A percentile compares a stretch with the other conserved stretches of the same genome.
These are phyloP conservation scores for Oxytorus armatus DNA, from an alignment of 2,888 invertebrate genomes.

Conservation along the genomic window DNA sequence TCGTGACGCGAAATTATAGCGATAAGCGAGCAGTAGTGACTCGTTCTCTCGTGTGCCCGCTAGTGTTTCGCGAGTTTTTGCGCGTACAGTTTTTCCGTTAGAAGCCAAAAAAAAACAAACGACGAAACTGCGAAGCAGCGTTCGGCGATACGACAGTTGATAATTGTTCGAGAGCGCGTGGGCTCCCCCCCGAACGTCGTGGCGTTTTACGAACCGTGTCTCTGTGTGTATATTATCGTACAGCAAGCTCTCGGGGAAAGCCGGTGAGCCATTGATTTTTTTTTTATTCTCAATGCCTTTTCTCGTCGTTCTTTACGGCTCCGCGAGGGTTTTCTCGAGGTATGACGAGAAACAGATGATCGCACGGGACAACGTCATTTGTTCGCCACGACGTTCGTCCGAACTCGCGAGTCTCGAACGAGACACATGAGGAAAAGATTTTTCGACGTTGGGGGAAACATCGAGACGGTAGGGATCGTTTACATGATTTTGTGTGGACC, in stretches of 20 bases:
- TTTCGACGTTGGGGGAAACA: not conserved
- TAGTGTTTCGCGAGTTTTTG: conserved; percentile 14
- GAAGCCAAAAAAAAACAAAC: not conserved
- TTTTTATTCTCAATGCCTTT: conserved; percentile 68
- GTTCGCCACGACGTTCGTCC: conserved; percentile 63
- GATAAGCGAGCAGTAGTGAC: conserved; percentile 74
- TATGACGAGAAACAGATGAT: conserved; percentile 74
- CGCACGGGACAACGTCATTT: conserved; percentile 74
- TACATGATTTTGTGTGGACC: not conserved
- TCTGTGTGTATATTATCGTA: conserved; percentile 19
- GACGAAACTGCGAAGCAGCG: not conserved
- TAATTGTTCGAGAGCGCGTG: conserved; percentile 44
- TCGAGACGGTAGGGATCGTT: conserved; percentile 2
- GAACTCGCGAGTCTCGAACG: conserved; percentile 13
- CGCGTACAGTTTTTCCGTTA: conserved; percentile 1
- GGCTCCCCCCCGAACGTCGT: conserved; percentile 26
- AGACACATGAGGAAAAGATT: conserved; percentile 11
- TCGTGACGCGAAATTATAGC: conserved; percentile 77
- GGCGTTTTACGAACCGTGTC: conserved; percentile 33
- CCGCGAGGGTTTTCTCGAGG: conserved; percentile 15
- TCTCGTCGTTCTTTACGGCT: conserved; percentile 22
- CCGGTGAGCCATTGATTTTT: conserved; percentile 81
- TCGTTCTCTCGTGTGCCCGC: conserved; percentile 24
- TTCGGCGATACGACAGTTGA: conserved; percentile 13
- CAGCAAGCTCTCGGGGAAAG: conserved; percentile 64